Evolutionary conservation across 2,113 vertebrate species (phyloP), one percentile per base, ranked within the genome.

Genomic region (Caretta caretta): DNA sequence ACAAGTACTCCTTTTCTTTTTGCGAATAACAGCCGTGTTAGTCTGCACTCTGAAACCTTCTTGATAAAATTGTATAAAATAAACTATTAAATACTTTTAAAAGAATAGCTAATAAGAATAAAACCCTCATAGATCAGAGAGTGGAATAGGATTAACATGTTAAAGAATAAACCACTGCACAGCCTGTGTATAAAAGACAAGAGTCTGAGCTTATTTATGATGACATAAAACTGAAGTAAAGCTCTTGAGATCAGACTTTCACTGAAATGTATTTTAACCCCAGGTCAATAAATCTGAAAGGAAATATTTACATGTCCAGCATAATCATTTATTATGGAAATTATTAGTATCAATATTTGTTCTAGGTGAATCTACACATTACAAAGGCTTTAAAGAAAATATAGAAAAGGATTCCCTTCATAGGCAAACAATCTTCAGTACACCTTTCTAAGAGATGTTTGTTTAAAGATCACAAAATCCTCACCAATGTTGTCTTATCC

Each of bases 271-370:
- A 69, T 69, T 69, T 16, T n/a, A 69, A 19, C 72, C 20, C 38
- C 38, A 42, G 20, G 25, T 29, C 1, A 17, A 0, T 0, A 22
- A 1, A 5, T 1, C n/a, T 0, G 76, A 1, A 16, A 1, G 0
- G 53, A 35, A 35, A 1, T 1, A 46, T 42, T 76, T 46, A 7
- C 72, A 42, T 46, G 10, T 46, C 24, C 24, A 27, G 38, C 72
- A 25, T 46, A 46, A 42, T 25, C 10, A 76, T 46, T 12, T 25
- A 25, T n/a, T 46, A 22, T 25, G 42, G 5, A 76, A 76, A 25
- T 25, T 25, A 25, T 22, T 46, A 46, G 72, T 46, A 46, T 46
- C 22, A 75, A 46, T 42, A 46, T 76, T 76, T 27, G 6, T 25
- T 42, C 38, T 42, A 46, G 20, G 72, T 76, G 22, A 76, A 46